Conservation (phyloP, 92 coral and sea anemone species). For the Epizoanthus fatuus region DNA sequence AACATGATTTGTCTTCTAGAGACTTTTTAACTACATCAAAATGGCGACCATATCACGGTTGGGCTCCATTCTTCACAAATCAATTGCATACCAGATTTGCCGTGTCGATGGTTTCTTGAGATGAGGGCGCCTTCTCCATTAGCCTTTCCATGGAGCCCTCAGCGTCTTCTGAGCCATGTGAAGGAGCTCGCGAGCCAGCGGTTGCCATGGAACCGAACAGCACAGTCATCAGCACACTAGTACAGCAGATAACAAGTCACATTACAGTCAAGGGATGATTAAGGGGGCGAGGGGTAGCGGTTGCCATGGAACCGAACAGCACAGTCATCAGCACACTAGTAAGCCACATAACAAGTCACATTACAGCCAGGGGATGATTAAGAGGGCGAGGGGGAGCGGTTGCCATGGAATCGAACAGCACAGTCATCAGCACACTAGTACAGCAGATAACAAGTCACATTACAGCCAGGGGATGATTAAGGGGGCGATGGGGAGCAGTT, state of each 20-base stretch:
- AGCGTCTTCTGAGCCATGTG: constrained; percentile 68
- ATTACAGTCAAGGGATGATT: too few species aligned
- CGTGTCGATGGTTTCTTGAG: neutral
- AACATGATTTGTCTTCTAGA: too few species aligned
- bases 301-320: constrained; percentile 90
- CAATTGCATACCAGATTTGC: constrained; percentile 39
- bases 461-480: too few species aligned
- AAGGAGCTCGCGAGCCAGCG: constrained; percentile 83
- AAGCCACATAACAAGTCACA: too few species aligned
- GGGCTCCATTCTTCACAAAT: neutral
- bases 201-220: constrained; percentile 91
- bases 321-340: constrained; percentile 97
- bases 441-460: too few species aligned
- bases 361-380: too few species aligned
- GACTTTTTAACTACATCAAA: too few species aligned
- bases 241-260: neutral
- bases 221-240: constrained; percentile 94
- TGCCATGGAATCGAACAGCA: too few species aligned
- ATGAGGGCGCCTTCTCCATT: constrained; percentile 48
- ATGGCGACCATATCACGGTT: too few species aligned
- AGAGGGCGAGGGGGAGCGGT: too few species aligned
- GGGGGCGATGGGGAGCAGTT: too few species aligned
- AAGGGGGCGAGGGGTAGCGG: constrained; percentile 39
- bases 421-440: too few species aligned
- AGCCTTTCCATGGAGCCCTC: constrained; percentile 75